A percentile compares a stretch with the other conserved stretches of the same genome.
phyloP scores from a whole-genome alignment of 2,888 invertebrate genomes.

The Zeuzera pyrina region DNA sequence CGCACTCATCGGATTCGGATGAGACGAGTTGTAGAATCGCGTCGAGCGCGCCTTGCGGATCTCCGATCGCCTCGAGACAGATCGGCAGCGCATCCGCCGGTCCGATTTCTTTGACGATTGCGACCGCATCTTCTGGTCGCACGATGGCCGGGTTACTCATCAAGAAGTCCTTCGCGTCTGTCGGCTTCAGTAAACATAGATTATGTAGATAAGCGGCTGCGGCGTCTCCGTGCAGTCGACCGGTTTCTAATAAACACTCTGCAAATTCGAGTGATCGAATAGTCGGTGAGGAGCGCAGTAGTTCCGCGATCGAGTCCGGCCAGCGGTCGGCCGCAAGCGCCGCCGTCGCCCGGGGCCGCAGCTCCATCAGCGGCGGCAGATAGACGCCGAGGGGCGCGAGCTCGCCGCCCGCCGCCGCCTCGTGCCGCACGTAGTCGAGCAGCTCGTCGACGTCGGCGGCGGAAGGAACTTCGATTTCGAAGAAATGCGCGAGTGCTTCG shows the following conservation, averaged over 20 bases:
- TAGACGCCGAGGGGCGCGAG: constrained; percentile 22
- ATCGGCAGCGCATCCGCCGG: constrained; percentile 43
- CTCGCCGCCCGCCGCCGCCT: constrained; percentile 24
- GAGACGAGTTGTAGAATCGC: constrained; percentile 32
- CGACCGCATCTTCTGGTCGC: constrained; percentile 53
- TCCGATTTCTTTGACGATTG: constrained; percentile 35
- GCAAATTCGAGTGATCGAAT: constrained; percentile 36
- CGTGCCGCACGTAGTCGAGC: constrained; percentile 40
- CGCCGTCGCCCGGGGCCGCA: constrained; percentile 45
- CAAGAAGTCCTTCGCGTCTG: constrained; percentile 37
- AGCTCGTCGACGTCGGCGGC: constrained; percentile 45
- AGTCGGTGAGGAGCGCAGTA: constrained; percentile 21
- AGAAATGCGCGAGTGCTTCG: constrained; percentile 36
- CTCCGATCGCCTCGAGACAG: constrained; percentile 57
- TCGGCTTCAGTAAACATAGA: constrained; percentile 31
- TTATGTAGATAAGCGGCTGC: constrained; percentile 16
- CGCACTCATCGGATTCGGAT: constrained; percentile 22
- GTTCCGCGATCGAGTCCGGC: constrained; percentile 20
- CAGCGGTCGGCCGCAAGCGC: constrained; percentile 34
- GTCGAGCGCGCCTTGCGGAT: constrained; percentile 46
- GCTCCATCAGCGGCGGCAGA: constrained; percentile 30
- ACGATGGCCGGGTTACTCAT: constrained; percentile 38
- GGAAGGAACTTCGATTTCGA: constrained; percentile 37
- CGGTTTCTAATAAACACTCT: constrained; percentile 29
- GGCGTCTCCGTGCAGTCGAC: constrained; percentile 14